Percentiles rank a stretch among this genome's conserved stretches.
These are phyloP conservation scores for Sipunculus nudus DNA, from an alignment of 2,888 invertebrate species.

Conservation along the genomic window DNA sequence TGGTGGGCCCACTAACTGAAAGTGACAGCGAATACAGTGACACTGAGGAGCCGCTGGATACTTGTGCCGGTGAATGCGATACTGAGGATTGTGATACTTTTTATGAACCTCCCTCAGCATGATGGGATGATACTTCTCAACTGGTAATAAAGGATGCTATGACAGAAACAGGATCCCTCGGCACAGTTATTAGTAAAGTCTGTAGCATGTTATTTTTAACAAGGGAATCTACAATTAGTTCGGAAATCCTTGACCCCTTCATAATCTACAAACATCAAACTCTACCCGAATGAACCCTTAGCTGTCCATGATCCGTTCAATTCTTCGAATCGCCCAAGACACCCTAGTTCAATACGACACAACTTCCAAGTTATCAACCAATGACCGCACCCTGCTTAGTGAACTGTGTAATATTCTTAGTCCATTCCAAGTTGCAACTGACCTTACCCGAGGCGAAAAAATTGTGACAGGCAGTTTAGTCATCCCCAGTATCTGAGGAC, in stretches of 20 bases:
- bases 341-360: background rate
- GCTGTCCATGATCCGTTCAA: constrained; percentile 23
- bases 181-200: constrained; percentile 22
- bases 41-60: too few relatives aligned
- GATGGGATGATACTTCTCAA: constrained; percentile 11
- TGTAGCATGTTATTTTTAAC: constrained; percentile 21
- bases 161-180: constrained; percentile 1
- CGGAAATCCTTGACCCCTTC: constrained; percentile 24
- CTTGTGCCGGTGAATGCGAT: too few relatives aligned
- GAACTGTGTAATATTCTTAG: background rate
- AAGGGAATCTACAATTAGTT: constrained; percentile 18
- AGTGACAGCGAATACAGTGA: too few relatives aligned
- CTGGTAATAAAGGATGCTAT: constrained; percentile 3
- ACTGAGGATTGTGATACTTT: constrained; percentile 6
- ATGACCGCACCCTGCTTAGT: background rate
- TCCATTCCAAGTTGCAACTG: background rate
- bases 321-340: background rate
- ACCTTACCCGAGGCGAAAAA: background rate
- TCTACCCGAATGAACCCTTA: constrained; percentile 31
- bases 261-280: constrained; percentile 18
- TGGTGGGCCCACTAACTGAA: too few relatives aligned
- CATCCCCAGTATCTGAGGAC: background rate
- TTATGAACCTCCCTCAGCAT: background rate
- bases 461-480: background rate
- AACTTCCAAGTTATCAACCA: background rate